A percentile compares a stretch with the other conserved stretches of the same genome.
These are phyloP conservation scores for Brachionichthys hirsutus DNA, from an alignment of 2,113 vertebrate genomes.

Conservation along the genomic window DNA sequence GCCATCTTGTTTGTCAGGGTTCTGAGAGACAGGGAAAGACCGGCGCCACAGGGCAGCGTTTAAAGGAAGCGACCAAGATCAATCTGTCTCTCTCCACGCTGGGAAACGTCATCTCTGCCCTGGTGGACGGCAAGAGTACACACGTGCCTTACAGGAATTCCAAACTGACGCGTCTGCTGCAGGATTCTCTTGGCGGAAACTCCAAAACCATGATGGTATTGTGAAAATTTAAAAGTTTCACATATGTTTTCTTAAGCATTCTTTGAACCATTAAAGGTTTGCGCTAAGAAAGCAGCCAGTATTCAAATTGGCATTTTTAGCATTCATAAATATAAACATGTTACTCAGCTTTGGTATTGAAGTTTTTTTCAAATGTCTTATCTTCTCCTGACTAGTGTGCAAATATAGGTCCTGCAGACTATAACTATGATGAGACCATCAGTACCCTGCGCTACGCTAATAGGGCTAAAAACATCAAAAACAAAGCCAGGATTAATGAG, in stretches of 20 bases:
- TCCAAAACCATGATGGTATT: slow-evolving; percentile 99
- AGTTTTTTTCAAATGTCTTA: not conserved
- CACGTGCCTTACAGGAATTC: slow-evolving; percentile 98
- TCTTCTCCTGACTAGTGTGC: slow-evolving; percentile 83
- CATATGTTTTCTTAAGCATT: not conserved
- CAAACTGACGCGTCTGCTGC: slow-evolving; percentile 93
- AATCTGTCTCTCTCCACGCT: slow-evolving; percentile 96
- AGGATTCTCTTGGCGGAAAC: slow-evolving; percentile 97
- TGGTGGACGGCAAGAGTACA: slow-evolving; percentile 98
- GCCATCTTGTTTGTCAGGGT: slow-evolving; percentile 74
- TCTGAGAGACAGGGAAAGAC: slow-evolving; percentile 98
- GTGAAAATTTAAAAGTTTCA: slow-evolving; percentile 2
- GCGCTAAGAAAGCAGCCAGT: not conserved
- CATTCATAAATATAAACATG: not conserved
- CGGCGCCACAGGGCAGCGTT: slow-evolving; percentile 93
- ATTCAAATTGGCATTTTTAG: not conserved
- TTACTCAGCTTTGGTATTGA: too few species aligned
- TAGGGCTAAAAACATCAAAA: slow-evolving; percentile 98
- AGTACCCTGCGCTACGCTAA: slow-evolving; percentile 98
- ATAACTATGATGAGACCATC: slow-evolving; percentile 99
- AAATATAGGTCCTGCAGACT: slow-evolving; percentile 97
- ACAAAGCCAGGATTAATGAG: slow-evolving; percentile 98
- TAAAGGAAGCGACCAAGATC: slow-evolving; percentile 98
- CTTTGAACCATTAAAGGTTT: not conserved
- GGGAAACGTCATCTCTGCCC: slow-evolving; percentile 97